Evolutionary conservation across 2,888 invertebrate genomes (phyloP).

Genomic region (Vesta saturnalis): DNA sequence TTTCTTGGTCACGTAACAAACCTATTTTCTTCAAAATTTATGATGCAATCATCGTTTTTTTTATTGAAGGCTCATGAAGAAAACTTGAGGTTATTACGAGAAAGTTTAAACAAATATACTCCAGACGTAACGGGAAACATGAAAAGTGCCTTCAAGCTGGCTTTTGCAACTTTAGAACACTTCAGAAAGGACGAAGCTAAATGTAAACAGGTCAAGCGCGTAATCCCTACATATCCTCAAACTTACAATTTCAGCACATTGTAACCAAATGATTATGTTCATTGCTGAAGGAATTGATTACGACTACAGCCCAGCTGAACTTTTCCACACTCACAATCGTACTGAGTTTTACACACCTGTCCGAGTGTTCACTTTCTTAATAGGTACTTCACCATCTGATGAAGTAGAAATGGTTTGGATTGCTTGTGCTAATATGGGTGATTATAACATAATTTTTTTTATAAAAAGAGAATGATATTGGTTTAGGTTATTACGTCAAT

Average conservation of each 20-base stretch:
- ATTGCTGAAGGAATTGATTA: constrained; percentile 98
- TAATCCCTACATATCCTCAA: no score
- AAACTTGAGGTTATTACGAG: constrained; percentile 58
- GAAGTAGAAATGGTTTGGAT: constrained; percentile 94
- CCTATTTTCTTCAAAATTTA: no score
- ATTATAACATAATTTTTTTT: constrained; percentile 14
- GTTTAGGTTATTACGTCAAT: constrained; percentile 91
- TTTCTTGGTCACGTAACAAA: no score
- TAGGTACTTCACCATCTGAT: constrained; percentile 83
- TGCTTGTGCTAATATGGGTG: constrained; percentile 94
- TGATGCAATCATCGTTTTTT: no score
- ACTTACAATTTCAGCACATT: constrained; percentile 64
- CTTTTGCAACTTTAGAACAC: constrained; percentile 81
- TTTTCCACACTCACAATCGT: constrained; percentile 86
- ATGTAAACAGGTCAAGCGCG: no score
- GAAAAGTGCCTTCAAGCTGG: constrained; percentile 67
- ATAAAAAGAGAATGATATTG: neutral
- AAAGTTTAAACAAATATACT: constrained; percentile 53
- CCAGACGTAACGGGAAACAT: constrained; percentile 53
- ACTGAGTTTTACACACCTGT: constrained; percentile 42
- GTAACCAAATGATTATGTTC: constrained; percentile 97
- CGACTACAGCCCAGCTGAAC: constrained; percentile 77
- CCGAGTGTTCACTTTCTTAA: constrained; percentile 96
- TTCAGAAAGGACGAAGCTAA: constrained; percentile 44
- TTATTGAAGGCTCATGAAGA: constrained; percentile 59